These are phyloP conservation scores for Eidolon helvum DNA, from an alignment of 2,113 vertebrate genomes.

Conservation along the genomic window DNA sequence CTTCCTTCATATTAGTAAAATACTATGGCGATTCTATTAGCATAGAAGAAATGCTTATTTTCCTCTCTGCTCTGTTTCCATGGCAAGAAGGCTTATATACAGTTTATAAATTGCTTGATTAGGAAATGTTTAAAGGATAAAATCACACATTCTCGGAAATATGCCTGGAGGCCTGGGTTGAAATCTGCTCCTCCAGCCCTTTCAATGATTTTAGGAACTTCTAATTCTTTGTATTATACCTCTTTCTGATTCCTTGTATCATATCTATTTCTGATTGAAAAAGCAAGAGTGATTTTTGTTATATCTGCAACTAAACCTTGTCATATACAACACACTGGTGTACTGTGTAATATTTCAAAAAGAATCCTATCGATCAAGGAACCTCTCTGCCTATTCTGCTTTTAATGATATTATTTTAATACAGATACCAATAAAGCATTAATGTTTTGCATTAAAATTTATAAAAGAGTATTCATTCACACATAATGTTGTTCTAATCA, in stretches of 20 bases:
- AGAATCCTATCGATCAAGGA: neutral
- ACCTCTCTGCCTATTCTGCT: neutral
- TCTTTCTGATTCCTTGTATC: neutral
- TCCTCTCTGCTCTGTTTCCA: neutral
- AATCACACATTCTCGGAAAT: neutral
- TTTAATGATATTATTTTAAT: slow-evolving; percentile 6
- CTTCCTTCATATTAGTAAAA: neutral
- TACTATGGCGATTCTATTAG: neutral
- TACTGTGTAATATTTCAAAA: neutral
- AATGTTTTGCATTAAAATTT: slow-evolving; percentile 8
- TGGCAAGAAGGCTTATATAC: neutral
- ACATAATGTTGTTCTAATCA: neutral
- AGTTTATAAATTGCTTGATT: slow-evolving; percentile 18
- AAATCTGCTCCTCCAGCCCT: neutral
- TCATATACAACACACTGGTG: neutral
- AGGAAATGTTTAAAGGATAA: slow-evolving; percentile 19
- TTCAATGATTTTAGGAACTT: neutral
- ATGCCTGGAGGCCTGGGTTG: neutral
- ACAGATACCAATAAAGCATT: neutral
- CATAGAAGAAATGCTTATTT: neutral
- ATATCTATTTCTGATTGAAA: neutral
- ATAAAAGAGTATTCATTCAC: neutral
- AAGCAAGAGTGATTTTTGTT: neutral
- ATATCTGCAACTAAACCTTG: neutral
- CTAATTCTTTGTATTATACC: neutral